Conservation (phyloP, 2,797 vertebrate species). For the Lindbergichthys nudifrons region DNA sequence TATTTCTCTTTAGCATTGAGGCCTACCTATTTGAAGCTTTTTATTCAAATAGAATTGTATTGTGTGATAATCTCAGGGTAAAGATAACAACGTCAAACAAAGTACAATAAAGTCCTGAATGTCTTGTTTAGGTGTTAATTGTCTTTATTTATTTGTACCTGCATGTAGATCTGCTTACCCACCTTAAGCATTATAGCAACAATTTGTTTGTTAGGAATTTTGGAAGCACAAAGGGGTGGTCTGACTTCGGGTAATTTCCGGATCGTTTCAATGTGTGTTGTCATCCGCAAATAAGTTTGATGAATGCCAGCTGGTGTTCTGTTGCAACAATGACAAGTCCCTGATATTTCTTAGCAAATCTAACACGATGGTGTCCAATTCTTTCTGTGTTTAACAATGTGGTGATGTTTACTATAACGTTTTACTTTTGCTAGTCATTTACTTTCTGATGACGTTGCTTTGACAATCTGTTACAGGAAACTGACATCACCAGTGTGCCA, state of each 20-base stretch:
- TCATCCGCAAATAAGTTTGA: not conserved
- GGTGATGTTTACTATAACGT: not conserved
- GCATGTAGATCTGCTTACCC: not conserved
- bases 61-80: too few relatives aligned
- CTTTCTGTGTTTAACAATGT: not conserved
- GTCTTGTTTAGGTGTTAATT: too few relatives aligned
- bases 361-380: not conserved
- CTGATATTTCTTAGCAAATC: not conserved
- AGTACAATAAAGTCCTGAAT: too few relatives aligned
- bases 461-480: not conserved
- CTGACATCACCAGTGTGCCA: too few relatives aligned
- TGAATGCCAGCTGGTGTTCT: constrained; percentile 11
- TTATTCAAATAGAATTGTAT: too few relatives aligned
- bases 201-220: not conserved
- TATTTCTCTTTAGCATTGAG: not conserved
- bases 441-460: not conserved
- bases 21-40: not conserved
- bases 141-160: not conserved
- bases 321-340: constrained; percentile 2
- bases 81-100: too few relatives aligned
- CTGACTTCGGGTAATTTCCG: constrained; percentile 11
- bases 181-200: not conserved
- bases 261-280: constrained; percentile 22
- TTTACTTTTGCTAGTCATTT: not conserved
- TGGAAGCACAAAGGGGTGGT: not conserved